Conservation (phyloP, 2,797 vertebrate species). For the Sebastes iracundus region DNA sequence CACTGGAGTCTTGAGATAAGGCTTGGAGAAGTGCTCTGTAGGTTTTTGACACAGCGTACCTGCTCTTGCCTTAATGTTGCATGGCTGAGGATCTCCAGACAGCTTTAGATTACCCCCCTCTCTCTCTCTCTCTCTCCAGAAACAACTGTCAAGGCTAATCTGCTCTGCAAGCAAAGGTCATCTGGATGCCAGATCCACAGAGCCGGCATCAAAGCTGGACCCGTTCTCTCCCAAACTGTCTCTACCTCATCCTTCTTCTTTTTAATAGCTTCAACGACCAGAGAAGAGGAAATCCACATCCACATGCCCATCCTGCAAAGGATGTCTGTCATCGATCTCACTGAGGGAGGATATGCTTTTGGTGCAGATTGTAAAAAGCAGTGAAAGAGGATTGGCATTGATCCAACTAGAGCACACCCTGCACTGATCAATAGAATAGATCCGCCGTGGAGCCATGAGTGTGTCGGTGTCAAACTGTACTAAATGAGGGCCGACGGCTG, state of each 20-base stretch:
- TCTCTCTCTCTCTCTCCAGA: slow-evolving; percentile 42
- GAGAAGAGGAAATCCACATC: slow-evolving; percentile 40
- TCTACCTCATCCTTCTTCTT: slow-evolving; percentile 26
- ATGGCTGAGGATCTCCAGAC: slow-evolving; percentile 65
- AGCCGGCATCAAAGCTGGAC: slow-evolving; percentile 48
- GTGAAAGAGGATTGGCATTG: slow-evolving; percentile 58
- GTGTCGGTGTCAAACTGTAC: slow-evolving; percentile 32
- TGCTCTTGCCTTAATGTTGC: slow-evolving; percentile 46
- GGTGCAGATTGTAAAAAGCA: slow-evolving; percentile 43
- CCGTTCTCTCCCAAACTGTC: slow-evolving; percentile 8
- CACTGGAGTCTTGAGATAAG: slow-evolving; percentile 57
- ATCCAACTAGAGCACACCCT: slow-evolving; percentile 51
- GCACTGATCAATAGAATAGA: slow-evolving; percentile 70
- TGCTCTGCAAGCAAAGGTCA: slow-evolving; percentile 60
- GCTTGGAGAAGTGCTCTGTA: slow-evolving; percentile 42
- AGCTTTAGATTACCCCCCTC: slow-evolving; percentile 56
- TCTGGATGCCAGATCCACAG: slow-evolving; percentile 68
- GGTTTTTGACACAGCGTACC: slow-evolving; percentile 42
- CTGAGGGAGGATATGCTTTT: slow-evolving; percentile 29
- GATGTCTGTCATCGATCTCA: slow-evolving; percentile 54
- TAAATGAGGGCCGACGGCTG: slow-evolving; percentile 15
- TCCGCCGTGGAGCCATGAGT: slow-evolving; percentile 25
- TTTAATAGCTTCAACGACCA: slow-evolving; percentile 15
- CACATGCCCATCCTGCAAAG: slow-evolving; percentile 25
- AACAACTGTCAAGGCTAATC: slow-evolving; percentile 73